Conservation (phyloP, 2,888 invertebrate genomes). For the Biston stratarius region DNA sequence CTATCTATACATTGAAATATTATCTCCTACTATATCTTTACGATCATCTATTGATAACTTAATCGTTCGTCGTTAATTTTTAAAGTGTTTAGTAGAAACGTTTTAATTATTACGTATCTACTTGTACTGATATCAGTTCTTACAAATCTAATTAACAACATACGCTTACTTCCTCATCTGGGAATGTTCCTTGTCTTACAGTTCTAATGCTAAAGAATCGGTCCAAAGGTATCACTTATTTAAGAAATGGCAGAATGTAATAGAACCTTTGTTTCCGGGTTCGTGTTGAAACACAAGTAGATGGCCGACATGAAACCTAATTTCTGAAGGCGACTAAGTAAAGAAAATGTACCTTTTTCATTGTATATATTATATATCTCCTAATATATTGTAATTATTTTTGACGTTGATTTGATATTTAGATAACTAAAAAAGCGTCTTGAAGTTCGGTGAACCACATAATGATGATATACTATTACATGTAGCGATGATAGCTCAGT, state of each 20-base stretch:
- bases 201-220: background rate
- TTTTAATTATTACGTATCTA: no score
- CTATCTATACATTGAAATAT: no score
- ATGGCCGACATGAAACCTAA: slow-evolving; percentile 59
- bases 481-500: no score
- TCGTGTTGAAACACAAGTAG: slow-evolving; percentile 59
- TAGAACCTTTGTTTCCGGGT: slow-evolving; percentile 50
- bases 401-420: slow-evolving; percentile 41
- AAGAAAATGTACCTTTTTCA: slow-evolving; percentile 50
- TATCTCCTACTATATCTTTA: no score
- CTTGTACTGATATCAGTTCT: no score
- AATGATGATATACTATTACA: slow-evolving; percentile 3
- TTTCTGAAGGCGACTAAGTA: slow-evolving; percentile 55
- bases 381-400: slow-evolving; percentile 31
- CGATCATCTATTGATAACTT: no score
- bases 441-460: no score
- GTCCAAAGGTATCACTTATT: slow-evolving; percentile 1
- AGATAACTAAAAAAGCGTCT: no score
- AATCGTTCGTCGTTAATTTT: no score
- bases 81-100: no score
- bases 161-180: background rate
- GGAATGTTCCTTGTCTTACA: background rate
- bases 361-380: slow-evolving; percentile 42
- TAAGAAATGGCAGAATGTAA: slow-evolving; percentile 47
- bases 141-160: no score